Evolutionary conservation across 1,140 invertebrate species (phyloP).

Genomic region (Drosophila bocqueti): DNA sequence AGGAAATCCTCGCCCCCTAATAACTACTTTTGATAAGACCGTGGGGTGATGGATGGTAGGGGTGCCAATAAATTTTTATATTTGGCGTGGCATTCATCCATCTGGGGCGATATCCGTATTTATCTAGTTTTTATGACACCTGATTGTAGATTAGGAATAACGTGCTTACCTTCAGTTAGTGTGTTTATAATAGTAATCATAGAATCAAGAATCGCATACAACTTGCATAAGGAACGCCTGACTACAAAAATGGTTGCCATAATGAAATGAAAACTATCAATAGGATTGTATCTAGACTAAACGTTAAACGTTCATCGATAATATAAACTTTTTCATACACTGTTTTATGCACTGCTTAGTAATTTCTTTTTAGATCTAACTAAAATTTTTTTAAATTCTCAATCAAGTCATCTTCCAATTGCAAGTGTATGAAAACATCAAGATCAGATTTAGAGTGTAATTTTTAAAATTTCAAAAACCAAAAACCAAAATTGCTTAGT

Average conservation of each 20-base stretch:
- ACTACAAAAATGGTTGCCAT: background rate
- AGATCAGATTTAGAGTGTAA: too few species aligned
- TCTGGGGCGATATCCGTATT: constrained; percentile 6
- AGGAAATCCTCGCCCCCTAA: background rate
- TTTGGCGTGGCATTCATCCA: constrained; percentile 7
- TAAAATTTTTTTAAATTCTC: too few species aligned
- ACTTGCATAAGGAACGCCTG: background rate
- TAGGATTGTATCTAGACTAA: too few species aligned
- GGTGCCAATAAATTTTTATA: constrained; percentile 1
- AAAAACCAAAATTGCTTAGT: too few species aligned
- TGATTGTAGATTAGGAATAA: constrained; percentile 1
- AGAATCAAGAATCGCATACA: background rate
- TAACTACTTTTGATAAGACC: background rate
- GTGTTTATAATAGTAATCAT: background rate
- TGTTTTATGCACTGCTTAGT: too few species aligned
- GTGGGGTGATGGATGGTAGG: background rate
- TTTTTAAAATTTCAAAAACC: too few species aligned
- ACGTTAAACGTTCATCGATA: too few species aligned
- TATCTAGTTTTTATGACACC: constrained; percentile 9
- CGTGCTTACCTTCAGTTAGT: constrained; percentile 4
- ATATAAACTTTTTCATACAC: too few species aligned
- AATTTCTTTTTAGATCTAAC: too few species aligned
- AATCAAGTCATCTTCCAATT: too few species aligned
- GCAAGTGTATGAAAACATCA: too few species aligned
- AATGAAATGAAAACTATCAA: background rate